Base-by-base conservation (phyloP, 53 echinoderm and acorn worm genomes). In the Stichopus horrens region DNA sequence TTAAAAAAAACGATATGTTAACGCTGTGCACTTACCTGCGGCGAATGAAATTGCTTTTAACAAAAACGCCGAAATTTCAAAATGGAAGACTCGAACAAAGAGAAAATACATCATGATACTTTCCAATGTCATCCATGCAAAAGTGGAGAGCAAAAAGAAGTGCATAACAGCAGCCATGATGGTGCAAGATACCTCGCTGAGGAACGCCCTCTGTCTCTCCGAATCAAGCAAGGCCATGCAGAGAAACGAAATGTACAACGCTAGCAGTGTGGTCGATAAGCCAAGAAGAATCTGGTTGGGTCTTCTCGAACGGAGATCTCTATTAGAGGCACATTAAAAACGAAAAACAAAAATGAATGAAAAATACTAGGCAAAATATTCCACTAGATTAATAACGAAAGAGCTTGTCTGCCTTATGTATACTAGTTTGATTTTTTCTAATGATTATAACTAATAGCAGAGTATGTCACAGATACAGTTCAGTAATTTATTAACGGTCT, bases 121-220 rank as follows among this genome's bases (percentile, higher is more conserved):
- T 75, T 95, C 95, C 73, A 97, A 94, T 20, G 91, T 86, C 98
- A 97, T 97, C 98, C 98, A 97, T 9, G 92, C 90, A 7, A 95
- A 83, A 6, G 98, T 92, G 2, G 98, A 88, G 21, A 97, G 83
- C 6, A 92, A 90, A 88, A 95, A 93, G 90, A 93, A 97, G 22
- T 97, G 98, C 52, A 97, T 74, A 14, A 92, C 23, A 11, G 77
- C 96, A 10, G 94, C 96, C 54, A 95, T 87, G 21, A 96, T 77
- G 54, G 90, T 89, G 76, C 96, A 94, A 6, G 89, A 88, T 67
- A 90, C 9, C 53, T 90, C 90, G 57, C 53, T 76, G 14, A 94
- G 66, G 86, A 95, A 93, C 16, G 53, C 88, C 77, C 83, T 13
- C 19, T 88, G 88, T 75, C 94, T 88, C 77, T 92, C 92, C 14